Conservation (phyloP, 2,888 invertebrate genomes). For the Lumbricus terrestris region DNA sequence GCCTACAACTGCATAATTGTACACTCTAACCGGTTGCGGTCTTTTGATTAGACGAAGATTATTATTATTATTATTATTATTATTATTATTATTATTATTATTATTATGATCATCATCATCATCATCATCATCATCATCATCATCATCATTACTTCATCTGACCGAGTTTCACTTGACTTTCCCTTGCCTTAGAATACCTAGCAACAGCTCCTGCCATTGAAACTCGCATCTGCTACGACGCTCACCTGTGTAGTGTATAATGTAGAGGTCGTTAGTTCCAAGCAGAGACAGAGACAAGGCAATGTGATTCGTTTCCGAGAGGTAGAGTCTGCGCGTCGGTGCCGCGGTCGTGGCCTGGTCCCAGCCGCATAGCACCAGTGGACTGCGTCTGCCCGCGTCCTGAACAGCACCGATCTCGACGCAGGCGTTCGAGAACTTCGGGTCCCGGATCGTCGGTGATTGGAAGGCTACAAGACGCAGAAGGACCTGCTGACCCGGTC, state of each 20-base stretch:
- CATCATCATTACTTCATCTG: neutral
- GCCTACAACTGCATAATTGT: no score
- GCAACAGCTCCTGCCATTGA: no score
- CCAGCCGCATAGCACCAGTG: slow-evolving; percentile 20
- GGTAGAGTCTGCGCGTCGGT: neutral
- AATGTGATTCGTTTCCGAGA: slow-evolving; percentile 14
- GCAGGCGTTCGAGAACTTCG: slow-evolving; percentile 20
- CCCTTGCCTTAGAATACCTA: no score
- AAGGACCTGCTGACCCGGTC: slow-evolving; percentile 10
- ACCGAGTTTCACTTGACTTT: neutral
- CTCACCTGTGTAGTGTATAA: slow-evolving; percentile 15
- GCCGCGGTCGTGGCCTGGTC: neutral
- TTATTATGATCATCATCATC: neutral
- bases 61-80: no score
- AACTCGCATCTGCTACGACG: neutral
- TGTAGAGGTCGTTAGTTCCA: neutral
- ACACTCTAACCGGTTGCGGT: no score
- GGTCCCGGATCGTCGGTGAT: neutral
- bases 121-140: neutral
- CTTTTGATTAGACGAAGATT: no score
- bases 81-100: no score
- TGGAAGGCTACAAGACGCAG: neutral
- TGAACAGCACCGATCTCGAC: slow-evolving; percentile 19
- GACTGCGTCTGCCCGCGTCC: slow-evolving; percentile 6
- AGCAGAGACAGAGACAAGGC: slow-evolving; percentile 6